Base-by-base conservation (phyloP, 2,888 invertebrate genomes). In the Clitarchus hookeri region DNA sequence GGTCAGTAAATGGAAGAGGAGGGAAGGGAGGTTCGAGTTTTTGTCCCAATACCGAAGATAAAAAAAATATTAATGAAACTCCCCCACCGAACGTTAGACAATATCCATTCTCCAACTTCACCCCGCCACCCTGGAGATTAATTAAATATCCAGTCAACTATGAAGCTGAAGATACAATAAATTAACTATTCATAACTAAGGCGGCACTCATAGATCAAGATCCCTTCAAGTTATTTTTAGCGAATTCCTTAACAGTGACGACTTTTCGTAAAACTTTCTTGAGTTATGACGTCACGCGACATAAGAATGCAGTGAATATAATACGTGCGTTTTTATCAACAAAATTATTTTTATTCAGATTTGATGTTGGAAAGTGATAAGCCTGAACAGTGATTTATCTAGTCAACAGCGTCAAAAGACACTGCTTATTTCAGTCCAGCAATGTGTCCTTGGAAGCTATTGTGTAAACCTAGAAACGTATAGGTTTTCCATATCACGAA, bases 101-200 rank as follows among this genome's bases (percentile, higher is more conserved):
- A 12, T 6, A 65, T 65, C 48, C 48, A 48, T 48, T n/a, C 65
- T n/a, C 65, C 19, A 65, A 65, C 65, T 65, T 65, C n/a, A 19
- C 65, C 65, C n/a, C n/a, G 23, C 23, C 19, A 6, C 65, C 65
- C n/a, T 23, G n/a, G 65, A n/a, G 16, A 65, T 65, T 65, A 65
- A 65, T 65, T 65, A 65, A 65, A 65, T 65, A 65, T 65, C 8
- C 65, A 65, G 65, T 65, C 65, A 65, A 65, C 11, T n/a, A 65
- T 65, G n/a, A 65, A 65, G 65, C 65, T 65, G 65, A 65, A 65
- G 65, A 65, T 65, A 65, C 65, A 65, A 65, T 6, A 19, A 65
- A 65, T n/a, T 65, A 65, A 65, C 65, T 65, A 65, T 65, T 65
- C 65, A 65, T 65, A 65, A 65, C 65, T 65, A 8, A n/a, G 65